phyloP scores from a whole-genome alignment of 1,140 invertebrate genomes.

The Nixonia krombeini region DNA sequence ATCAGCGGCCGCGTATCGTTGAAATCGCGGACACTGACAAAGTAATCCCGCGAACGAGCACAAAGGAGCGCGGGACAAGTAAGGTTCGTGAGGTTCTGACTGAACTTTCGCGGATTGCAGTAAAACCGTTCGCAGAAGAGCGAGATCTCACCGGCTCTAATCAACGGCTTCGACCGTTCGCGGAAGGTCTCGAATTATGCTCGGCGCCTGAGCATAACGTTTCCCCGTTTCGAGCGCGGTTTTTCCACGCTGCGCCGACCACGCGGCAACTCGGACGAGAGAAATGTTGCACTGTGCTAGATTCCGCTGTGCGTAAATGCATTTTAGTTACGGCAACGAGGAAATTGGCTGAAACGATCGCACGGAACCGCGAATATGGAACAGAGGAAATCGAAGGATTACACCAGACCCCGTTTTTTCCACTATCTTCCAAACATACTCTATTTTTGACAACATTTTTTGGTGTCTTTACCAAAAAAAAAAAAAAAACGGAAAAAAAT shows the following conservation, averaged over 20 bases:
- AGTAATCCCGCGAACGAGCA: too few relatives aligned
- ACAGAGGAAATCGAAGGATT: too few relatives aligned
- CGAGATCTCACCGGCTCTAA: neutral
- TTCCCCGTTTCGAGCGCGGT: neutral
- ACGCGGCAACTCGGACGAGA: neutral
- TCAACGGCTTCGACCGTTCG: neutral
- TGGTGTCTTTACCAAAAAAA: too few relatives aligned
- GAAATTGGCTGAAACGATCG: neutral
- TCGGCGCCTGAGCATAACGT: constrained; percentile 3
- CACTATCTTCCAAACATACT: too few relatives aligned
- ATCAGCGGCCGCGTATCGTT: too few relatives aligned
- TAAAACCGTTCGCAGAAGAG: neutral
- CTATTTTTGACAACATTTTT: too few relatives aligned
- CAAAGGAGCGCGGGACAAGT: neutral
- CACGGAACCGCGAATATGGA: too few relatives aligned
- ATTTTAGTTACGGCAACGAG: neutral
- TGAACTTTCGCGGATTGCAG: neutral
- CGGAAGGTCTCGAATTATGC: constrained; percentile 1
- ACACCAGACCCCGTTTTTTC: too few relatives aligned
- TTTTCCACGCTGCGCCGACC: neutral
- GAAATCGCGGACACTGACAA: too few relatives aligned
- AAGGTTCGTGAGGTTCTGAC: neutral
- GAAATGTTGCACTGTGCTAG: neutral
- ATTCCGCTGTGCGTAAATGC: constrained; percentile 5
- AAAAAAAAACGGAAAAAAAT: too few relatives aligned